Base-by-base conservation (phyloP, 2,113 vertebrate species). In the Chionis minor region DNA sequence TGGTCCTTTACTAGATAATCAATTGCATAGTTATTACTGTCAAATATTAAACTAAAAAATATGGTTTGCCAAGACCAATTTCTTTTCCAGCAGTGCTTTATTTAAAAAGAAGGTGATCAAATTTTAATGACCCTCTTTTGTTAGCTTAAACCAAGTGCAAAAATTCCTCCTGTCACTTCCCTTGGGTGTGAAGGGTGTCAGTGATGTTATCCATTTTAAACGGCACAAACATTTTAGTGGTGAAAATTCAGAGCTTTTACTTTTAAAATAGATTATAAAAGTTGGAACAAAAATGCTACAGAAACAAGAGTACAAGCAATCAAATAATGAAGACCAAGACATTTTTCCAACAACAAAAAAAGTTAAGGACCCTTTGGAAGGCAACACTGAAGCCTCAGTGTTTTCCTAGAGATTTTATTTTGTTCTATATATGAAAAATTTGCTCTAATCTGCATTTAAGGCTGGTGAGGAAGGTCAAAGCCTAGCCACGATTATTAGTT, bases 141-240 rank as follows among this genome's bases (percentile, higher is more conserved):
- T 90, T 78, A 74, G 51, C 51, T 94, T 96, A 90, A 93, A 78
- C 38, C 86, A 96, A 86, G 55, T 89, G 83, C 80, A 95, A 91
- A 91, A 84, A 89, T 70, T 69, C 59, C 35, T 81, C 59, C 45
- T 38, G n/a, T 77, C 30, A 67, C 20, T 73, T 94, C 82, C 45
- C 51, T 70, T 66, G 62, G 33, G 45, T 86, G 77, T 52, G 67
- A 88, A 93, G 40, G 16, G 40, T 33, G 94, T 45, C 2, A 56
- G 17, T 38, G 58, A 54, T 24, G 26, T 69, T 54, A 72, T 5
- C 10, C 8, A 52, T 61, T 90, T 82, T 72, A 90, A 92, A 79
- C 26, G 11, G 26, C 51, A 85, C 24, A 66, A 79, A 51, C 4
- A 5, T 86, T 87, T 75, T 27, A n/a, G 10, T 33, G 23, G 24